These are phyloP conservation scores for Nyleta sp. DNA, from an alignment of 2,888 invertebrate species.

Conservation along the genomic window DNA sequence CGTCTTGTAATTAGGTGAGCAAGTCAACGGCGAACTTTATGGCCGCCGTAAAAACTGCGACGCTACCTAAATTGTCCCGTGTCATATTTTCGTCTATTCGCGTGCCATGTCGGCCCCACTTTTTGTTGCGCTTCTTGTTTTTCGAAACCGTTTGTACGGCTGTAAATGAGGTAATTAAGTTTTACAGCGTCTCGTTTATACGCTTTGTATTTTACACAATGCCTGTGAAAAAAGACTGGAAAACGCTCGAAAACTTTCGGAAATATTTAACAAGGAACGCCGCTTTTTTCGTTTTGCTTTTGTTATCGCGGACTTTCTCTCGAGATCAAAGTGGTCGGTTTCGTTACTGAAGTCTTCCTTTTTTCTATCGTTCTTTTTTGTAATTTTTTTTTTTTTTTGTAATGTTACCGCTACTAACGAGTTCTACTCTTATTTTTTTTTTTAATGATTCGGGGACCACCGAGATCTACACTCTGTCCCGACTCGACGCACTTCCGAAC, in stretches of 20 bases:
- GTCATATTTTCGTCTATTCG: constrained; percentile 39
- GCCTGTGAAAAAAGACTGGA: constrained; percentile 13
- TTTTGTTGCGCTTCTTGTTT: constrained; percentile 15
- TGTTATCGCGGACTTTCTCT: constrained; percentile 34
- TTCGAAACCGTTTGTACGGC: constrained; percentile 18
- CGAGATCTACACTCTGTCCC: too few relatives aligned
- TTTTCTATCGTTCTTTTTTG: constrained; percentile 8
- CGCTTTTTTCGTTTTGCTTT: constrained; percentile 14
- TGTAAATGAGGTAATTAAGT: constrained; percentile 41
- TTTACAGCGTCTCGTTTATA: constrained; percentile 29
- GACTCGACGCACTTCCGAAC: too few relatives aligned
- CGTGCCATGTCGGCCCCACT: constrained; percentile 8
- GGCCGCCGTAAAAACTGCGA: constrained; percentile 20
- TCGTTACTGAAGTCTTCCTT: constrained; percentile 16
- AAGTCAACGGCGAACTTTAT: background rate
- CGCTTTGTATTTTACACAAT: constrained; percentile 31
- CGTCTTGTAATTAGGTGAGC: constrained; percentile 3
- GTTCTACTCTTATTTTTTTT: too few relatives aligned
- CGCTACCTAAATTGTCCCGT: constrained; percentile 23
- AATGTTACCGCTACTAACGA: too few relatives aligned
- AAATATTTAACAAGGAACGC: constrained; percentile 32
- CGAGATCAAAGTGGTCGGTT: constrained; percentile 38
- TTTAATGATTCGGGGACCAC: too few relatives aligned
- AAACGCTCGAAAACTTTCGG: constrained; percentile 39
- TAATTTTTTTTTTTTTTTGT: too few relatives aligned